Percentiles rank a stretch among this genome's conserved stretches.
Evolutionary conservation across 1,140 invertebrate genomes (phyloP).

Genomic region (Thalassaphorura encarpata): DNA sequence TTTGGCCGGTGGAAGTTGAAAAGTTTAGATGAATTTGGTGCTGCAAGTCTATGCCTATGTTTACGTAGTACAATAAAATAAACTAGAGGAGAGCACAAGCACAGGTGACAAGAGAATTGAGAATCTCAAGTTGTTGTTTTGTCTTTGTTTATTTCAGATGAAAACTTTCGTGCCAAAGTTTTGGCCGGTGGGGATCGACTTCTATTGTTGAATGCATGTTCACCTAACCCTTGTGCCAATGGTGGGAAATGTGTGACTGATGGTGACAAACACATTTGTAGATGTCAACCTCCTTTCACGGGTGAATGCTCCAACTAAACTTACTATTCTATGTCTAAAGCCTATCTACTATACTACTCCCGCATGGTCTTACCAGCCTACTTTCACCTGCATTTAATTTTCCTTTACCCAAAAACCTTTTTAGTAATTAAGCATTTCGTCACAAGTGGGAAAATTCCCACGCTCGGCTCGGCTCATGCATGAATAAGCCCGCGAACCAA

Average conservation of each 20-base stretch:
- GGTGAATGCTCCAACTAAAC: slow-evolving; percentile 31
- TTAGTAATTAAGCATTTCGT: too few relatives aligned
- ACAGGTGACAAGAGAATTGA: too few relatives aligned
- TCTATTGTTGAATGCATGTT: slow-evolving; percentile 44
- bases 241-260: slow-evolving; percentile 50
- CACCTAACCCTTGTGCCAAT: slow-evolving; percentile 57
- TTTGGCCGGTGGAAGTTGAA: slow-evolving; percentile 14
- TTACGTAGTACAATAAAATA: background rate
- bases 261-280: slow-evolving; percentile 45
- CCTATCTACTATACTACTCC: too few relatives aligned
- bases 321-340: too few relatives aligned
- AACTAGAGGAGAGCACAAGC: too few relatives aligned
- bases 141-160: slow-evolving; percentile 19
- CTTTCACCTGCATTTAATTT: too few relatives aligned
- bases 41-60: background rate
- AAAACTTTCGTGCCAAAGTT: slow-evolving; percentile 28
- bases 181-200: slow-evolving; percentile 22
- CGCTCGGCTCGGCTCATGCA: too few relatives aligned
- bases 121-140: slow-evolving; percentile 4
- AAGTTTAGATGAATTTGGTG: too few relatives aligned
- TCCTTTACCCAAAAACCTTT: too few relatives aligned
- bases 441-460: too few relatives aligned
- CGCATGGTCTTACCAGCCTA: too few relatives aligned
- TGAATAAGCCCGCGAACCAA: too few relatives aligned
- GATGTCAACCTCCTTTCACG: slow-evolving; percentile 48